These are phyloP conservation scores for Nerophis lumbriciformis DNA, from an alignment of 2,113 vertebrate species.

Conservation along the genomic window DNA sequence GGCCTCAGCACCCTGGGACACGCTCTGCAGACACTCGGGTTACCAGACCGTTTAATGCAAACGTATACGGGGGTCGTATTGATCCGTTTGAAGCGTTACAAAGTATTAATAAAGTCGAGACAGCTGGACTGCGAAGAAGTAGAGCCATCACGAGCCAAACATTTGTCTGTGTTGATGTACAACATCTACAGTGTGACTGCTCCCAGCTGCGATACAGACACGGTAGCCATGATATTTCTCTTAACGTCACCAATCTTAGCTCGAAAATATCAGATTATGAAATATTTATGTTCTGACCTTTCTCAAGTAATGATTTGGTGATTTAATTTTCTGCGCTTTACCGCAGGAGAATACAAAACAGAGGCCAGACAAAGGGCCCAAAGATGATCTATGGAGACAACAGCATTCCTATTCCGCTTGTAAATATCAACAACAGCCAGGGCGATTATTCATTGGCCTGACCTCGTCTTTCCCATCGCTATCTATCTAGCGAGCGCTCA, in stretches of 20 bases:
- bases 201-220: slow-evolving; percentile 30
- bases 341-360: slow-evolving; percentile 61
- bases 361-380: slow-evolving; percentile 16
- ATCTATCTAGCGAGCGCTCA: slow-evolving; percentile 30
- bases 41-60: slow-evolving; percentile 60
- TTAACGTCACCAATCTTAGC: slow-evolving; percentile 37
- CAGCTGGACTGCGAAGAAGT: slow-evolving; percentile 44
- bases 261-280: slow-evolving; percentile 69
- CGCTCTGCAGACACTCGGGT: slow-evolving; percentile 49
- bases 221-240: slow-evolving; percentile 23
- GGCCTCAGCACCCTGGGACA: slow-evolving; percentile 56
- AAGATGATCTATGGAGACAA: slow-evolving; percentile 50
- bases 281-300: slow-evolving; percentile 72
- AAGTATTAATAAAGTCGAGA: slow-evolving; percentile 52
- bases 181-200: slow-evolving; percentile 6
- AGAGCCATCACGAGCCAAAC: slow-evolving; percentile 16
- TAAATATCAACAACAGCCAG: slow-evolving; percentile 66
- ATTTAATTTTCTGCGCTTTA: slow-evolving; percentile 68
- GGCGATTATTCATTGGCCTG: slow-evolving; percentile 47
- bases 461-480: slow-evolving; percentile 23
- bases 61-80: slow-evolving; percentile 52
- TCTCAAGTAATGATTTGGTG: slow-evolving; percentile 62
- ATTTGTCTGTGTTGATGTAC: slow-evolving; percentile 14
- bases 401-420: slow-evolving; percentile 61
- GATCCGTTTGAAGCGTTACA: slow-evolving; percentile 60